phyloP scores from a whole-genome alignment of 2,113 vertebrate species.

The Drymodes brunneopygia region DNA sequence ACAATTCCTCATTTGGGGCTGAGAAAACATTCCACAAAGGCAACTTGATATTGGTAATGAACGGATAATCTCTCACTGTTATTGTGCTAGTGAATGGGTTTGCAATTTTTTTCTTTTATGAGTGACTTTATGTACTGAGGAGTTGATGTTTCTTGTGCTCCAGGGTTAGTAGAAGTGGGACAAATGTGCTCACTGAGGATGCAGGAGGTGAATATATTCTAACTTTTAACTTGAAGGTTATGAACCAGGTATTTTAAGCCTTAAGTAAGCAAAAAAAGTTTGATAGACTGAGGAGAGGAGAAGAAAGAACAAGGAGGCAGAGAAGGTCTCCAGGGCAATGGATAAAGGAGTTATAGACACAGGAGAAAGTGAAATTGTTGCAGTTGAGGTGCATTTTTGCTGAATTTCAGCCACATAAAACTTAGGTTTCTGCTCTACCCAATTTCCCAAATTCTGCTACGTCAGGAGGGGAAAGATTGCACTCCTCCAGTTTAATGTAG shows the following conservation, averaged over 20 bases:
- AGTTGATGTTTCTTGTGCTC: not conserved
- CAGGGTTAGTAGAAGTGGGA: not conserved
- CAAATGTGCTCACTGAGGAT: not conserved
- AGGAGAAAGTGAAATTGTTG: not conserved
- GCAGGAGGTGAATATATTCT: not conserved
- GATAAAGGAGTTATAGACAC: not conserved
- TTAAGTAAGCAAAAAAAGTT: not conserved
- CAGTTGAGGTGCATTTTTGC: not conserved
- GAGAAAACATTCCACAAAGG: not conserved
- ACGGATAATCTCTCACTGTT: not conserved
- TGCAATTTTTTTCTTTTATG: not conserved
- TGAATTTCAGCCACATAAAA: not conserved
- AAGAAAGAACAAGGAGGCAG: not conserved
- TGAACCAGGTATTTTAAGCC: not conserved
- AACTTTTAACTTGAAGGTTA: not conserved
- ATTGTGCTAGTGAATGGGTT: not conserved
- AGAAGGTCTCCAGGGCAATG: not conserved
- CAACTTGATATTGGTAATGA: not conserved
- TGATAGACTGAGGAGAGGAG: not conserved
- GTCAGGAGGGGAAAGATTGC: not conserved
- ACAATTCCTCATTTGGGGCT: not conserved
- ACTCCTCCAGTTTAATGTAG: too few relatives aligned
- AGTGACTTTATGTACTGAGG: not conserved
- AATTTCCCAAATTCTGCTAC: not conserved
- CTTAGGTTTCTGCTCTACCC: not conserved